Base-by-base conservation (phyloP, 2,113 vertebrate genomes). In the Mugil cephalus region DNA sequence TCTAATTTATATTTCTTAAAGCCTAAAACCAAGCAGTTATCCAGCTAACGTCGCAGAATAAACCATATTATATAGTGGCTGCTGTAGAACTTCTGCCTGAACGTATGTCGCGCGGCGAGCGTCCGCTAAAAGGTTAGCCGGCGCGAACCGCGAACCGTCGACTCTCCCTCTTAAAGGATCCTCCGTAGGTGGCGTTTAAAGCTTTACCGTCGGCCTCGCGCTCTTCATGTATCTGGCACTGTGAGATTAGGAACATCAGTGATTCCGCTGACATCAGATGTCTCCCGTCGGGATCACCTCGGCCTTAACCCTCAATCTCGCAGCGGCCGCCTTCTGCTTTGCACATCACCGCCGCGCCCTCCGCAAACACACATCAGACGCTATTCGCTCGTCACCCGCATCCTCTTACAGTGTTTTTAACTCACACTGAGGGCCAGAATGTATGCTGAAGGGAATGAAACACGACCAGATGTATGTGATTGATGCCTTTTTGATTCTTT, bases 401-500 rank as follows among this genome's bases (percentile, higher is more conserved):
- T 52, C 69, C 72, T 63, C 42, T 40, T 55, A 8, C 89, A 91
- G 82, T 91, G 78, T 61, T 73, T 19, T 68, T 72, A 39, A 93
- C 30, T 71, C 80, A 85, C 84, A 79, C 2, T 88, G 94, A 95
- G 94, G 93, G 95, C 95, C 95, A 93, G 95, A 95, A 96, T 96
- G 95, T 96, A 96, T 93, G 93, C 88, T 88, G 90, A 90, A 88
- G 93, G 61, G 87, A 93, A 91, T 92, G 74, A 91, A 87, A 90
- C 93, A 91, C 24, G 90, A 94, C 92, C 87, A 79, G 91, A 93
- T 75, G 63, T 83, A 69, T 77, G 80, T 93, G 93, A 95, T 94
- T 93, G 91, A 96, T 95, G 94, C 94, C 95, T 95, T 91, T 93
- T 91, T 91, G 24, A 92, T 91, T 90, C 91, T 93, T 92, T 91